Evolutionary conservation across 2,888 invertebrate species (phyloP).

Genomic region (Pristionchus mayeri): DNA sequence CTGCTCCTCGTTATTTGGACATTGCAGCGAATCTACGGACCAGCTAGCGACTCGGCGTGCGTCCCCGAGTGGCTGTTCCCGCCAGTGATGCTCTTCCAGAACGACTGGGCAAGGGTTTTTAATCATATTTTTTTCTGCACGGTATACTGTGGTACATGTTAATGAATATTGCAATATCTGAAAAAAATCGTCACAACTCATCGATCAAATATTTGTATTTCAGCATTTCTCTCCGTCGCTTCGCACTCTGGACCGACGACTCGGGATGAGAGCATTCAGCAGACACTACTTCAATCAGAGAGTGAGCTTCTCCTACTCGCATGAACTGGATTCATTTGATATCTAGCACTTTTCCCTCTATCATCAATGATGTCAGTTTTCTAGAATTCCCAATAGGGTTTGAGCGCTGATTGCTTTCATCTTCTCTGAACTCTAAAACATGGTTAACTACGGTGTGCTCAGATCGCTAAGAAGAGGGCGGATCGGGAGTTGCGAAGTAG

Average conservation of each 20-base stretch:
- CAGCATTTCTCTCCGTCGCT: background rate
- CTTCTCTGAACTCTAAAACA: too few relatives aligned
- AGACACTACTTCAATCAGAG: background rate
- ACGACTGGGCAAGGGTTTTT: background rate
- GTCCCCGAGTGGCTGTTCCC: background rate
- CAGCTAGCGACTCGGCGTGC: background rate
- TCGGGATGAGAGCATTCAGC: background rate
- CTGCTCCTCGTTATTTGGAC: background rate
- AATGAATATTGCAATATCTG: too few relatives aligned
- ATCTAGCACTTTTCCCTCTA: too few relatives aligned
- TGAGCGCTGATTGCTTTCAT: too few relatives aligned
- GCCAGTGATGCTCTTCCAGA: background rate
- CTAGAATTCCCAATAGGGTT: too few relatives aligned
- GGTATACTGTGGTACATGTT: too few relatives aligned
- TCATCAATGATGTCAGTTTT: too few relatives aligned
- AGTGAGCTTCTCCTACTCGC: background rate
- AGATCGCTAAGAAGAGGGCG: background rate
- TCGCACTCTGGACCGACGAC: background rate
- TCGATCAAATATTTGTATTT: background rate
- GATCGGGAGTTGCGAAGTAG: background rate
- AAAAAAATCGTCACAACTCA: too few relatives aligned
- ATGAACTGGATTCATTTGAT: background rate
- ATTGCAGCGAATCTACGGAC: background rate
- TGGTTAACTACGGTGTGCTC: too few relatives aligned
- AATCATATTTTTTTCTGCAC: too few relatives aligned